Evolutionary conservation across 2,113 vertebrate genomes (phyloP).

Genomic region (Murina feae): DNA sequence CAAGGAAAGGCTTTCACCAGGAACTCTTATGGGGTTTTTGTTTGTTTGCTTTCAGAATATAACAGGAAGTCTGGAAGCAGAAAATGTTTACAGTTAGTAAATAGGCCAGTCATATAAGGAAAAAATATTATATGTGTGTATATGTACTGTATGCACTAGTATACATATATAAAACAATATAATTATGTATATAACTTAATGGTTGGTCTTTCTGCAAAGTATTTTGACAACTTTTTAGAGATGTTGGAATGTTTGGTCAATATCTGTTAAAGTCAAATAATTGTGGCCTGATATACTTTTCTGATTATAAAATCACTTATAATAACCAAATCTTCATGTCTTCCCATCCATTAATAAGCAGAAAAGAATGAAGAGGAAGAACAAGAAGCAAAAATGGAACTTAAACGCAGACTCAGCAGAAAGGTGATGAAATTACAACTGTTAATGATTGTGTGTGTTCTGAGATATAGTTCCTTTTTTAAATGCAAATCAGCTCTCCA

Average conservation of each 20-base stretch:
- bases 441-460: not conserved
- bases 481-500: not conserved
- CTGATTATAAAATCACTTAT: slow-evolving; percentile 12
- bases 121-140: not conserved
- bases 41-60: not conserved
- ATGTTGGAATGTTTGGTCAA: not conserved
- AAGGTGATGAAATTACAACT: slow-evolving; percentile 83
- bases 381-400: slow-evolving; percentile 95
- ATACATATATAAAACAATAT: not conserved
- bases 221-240: not conserved
- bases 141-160: too few species aligned
- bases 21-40: not conserved
- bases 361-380: slow-evolving; percentile 97
- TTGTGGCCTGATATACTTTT: slow-evolving; percentile 26
- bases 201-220: not conserved
- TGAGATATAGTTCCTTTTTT: not conserved
- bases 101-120: not conserved
- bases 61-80: not conserved
- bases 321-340: slow-evolving; percentile 57
- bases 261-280: not conserved
- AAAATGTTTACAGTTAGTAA: not conserved
- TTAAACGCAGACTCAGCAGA: slow-evolving; percentile 95
- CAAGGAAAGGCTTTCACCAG: not conserved
- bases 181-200: not conserved
- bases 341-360: slow-evolving; percentile 76